Evolutionary conservation across 2,113 vertebrate species (phyloP).

Genomic region (Okapia johnstoni): DNA sequence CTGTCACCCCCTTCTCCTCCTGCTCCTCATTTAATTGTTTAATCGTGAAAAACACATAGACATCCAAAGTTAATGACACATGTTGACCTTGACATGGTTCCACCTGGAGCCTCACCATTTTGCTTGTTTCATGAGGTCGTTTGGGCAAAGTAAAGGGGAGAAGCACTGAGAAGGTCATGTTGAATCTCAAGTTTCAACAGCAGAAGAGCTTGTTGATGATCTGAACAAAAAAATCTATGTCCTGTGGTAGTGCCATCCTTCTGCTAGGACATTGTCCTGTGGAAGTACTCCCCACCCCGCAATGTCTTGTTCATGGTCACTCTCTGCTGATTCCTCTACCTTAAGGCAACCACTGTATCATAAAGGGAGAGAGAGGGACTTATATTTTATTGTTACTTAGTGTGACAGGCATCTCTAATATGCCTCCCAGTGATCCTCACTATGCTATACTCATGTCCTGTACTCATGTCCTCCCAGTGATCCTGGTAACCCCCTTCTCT

Average conservation of each 20-base stretch:
- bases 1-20: neutral
- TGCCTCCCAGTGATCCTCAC: neutral
- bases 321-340: neutral
- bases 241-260: neutral
- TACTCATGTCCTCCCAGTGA: neutral
- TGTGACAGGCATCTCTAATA: neutral
- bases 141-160: neutral
- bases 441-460: neutral
- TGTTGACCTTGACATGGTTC: neutral
- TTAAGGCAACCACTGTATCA: neutral
- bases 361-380: neutral
- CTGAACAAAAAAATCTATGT: neutral
- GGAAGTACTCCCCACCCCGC: too few relatives aligned
- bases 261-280: neutral
- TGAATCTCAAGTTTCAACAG: neutral
- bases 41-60: slow-evolving; percentile 15
- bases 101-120: neutral
- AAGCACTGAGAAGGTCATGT: neutral
- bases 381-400: neutral
- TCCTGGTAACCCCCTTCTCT: neutral
- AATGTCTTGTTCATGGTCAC: neutral
- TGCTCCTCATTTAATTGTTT: neutral
- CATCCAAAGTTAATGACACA: neutral
- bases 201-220: neutral
- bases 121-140: neutral